phyloP scores from a whole-genome alignment of 2,888 invertebrate genomes.

The Dicyrtoma fusca region DNA sequence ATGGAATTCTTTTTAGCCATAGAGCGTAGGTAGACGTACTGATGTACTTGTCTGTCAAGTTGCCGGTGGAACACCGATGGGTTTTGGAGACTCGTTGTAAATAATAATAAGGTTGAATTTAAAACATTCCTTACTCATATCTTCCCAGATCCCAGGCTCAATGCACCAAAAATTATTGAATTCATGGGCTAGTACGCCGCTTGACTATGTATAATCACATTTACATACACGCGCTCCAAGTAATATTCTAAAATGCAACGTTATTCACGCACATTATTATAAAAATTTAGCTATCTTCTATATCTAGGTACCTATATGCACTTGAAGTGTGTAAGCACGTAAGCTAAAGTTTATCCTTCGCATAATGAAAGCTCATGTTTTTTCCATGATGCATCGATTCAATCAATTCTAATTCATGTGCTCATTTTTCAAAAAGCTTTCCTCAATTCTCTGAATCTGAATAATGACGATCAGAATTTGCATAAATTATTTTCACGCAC shows the following conservation, averaged over 20 bases:
- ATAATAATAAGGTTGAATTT: constrained; percentile 18
- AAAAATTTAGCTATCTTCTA: too few species aligned
- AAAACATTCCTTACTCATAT: not conserved
- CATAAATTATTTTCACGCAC: constrained; percentile 4
- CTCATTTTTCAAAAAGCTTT: constrained; percentile 8
- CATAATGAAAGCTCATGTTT: too few species aligned
- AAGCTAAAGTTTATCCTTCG: too few species aligned
- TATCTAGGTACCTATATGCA: too few species aligned
- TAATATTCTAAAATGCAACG: too few species aligned
- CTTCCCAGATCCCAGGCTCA: not conserved
- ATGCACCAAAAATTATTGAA: too few species aligned
- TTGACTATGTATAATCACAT: too few species aligned
- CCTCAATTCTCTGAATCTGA: constrained; percentile 1
- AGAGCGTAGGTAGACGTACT: not conserved
- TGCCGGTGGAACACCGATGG: constrained; percentile 2
- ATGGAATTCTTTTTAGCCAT: not conserved
- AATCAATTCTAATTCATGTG: constrained; percentile 18
- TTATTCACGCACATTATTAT: too few species aligned
- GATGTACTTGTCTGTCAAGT: constrained; percentile 13
- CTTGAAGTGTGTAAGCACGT: too few species aligned
- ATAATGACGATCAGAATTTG: not conserved
- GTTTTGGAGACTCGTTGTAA: not conserved
- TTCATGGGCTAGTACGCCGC: too few species aligned
- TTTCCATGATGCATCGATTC: not conserved
- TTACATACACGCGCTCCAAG: too few species aligned